A percentile compares a stretch with the other conserved stretches of the same genome.
phyloP scores from a whole-genome alignment of 2,888 invertebrate genomes.

The Pseudoips prasinana region DNA sequence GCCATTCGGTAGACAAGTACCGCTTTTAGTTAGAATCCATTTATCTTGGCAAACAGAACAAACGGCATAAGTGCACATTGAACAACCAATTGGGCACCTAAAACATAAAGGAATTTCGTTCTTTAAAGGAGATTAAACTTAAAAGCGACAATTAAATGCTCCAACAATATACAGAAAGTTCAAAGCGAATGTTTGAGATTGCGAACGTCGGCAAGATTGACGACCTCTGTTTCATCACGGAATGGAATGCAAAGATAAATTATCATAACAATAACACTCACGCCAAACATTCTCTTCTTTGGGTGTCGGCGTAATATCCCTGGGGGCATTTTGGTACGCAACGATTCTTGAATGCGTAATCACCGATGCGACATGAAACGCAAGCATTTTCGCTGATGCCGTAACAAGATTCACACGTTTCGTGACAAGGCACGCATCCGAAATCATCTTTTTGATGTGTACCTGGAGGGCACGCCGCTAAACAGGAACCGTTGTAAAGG shows the following conservation, averaged over 20 bases:
- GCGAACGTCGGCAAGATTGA: constrained; percentile 30
- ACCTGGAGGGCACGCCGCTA: constrained; percentile 91
- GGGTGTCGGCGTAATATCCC: constrained; percentile 88
- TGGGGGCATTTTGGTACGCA: constrained; percentile 88
- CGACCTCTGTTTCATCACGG: constrained; percentile 32
- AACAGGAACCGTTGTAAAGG: constrained; percentile 91
- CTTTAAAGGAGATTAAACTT: constrained; percentile 22
- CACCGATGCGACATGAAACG: constrained; percentile 88
- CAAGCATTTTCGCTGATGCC: constrained; percentile 90
- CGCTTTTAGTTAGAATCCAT: constrained; percentile 88
- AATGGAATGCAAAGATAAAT: constrained; percentile 41
- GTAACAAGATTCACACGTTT: constrained; percentile 90
- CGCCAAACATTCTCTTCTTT: constrained; percentile 89
- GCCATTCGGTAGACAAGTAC: constrained; percentile 87
- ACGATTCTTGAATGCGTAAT: constrained; percentile 86
- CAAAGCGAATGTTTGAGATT: constrained; percentile 31
- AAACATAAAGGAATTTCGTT: constrained; percentile 35
- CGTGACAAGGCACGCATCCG: constrained; percentile 89
- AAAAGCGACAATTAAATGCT: constrained; percentile 26
- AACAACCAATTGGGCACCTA: constrained; percentile 89
- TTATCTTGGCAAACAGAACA: constrained; percentile 89
- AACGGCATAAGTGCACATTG: constrained; percentile 86
- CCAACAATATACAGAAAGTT: constrained; percentile 17
- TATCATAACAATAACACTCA: constrained; percentile 58
- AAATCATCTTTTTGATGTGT: constrained; percentile 94